Percentiles rank a stretch among this genome's conserved stretches.
These are phyloP conservation scores for Drosophila bipectinata DNA, from an alignment of 1,140 invertebrate genomes.

Conservation along the genomic window DNA sequence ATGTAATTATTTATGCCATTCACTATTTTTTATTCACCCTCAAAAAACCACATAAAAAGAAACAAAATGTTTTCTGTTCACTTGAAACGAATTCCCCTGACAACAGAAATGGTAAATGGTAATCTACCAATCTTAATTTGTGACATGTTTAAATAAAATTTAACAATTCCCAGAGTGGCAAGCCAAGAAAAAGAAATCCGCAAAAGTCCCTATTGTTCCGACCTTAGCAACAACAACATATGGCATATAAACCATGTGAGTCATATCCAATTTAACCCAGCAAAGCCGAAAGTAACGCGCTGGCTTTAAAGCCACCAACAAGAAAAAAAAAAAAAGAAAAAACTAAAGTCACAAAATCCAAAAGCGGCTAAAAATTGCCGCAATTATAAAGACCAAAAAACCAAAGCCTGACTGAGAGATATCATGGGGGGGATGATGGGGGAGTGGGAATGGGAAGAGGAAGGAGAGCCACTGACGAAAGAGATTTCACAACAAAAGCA, in stretches of 20 bases:
- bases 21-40: not conserved
- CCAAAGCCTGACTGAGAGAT: constrained; percentile 37
- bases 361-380: constrained; percentile 62
- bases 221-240: constrained; percentile 39
- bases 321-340: constrained; percentile 1
- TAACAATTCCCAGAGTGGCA: constrained; percentile 24
- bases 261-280: constrained; percentile 22
- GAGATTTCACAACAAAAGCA: constrained; percentile 61
- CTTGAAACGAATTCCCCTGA: not conserved
- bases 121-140: constrained; percentile 32
- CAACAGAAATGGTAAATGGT: not conserved
- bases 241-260: constrained; percentile 37
- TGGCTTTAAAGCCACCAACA: constrained; percentile 16
- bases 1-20: not conserved
- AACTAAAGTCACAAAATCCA: constrained; percentile 51
- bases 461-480: constrained; percentile 60
- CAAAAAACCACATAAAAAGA: not conserved
- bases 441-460: constrained; percentile 24
- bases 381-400: constrained; percentile 62
- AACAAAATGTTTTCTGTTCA: not conserved
- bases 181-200: constrained; percentile 2
- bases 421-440: constrained; percentile 14
- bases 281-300: constrained; percentile 33
- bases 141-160: constrained; percentile 40
- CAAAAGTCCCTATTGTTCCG: constrained; percentile 52